These are phyloP conservation scores for Chinchilla lanigera DNA, from an alignment of 2,113 vertebrate genomes.

Conservation along the genomic window DNA sequence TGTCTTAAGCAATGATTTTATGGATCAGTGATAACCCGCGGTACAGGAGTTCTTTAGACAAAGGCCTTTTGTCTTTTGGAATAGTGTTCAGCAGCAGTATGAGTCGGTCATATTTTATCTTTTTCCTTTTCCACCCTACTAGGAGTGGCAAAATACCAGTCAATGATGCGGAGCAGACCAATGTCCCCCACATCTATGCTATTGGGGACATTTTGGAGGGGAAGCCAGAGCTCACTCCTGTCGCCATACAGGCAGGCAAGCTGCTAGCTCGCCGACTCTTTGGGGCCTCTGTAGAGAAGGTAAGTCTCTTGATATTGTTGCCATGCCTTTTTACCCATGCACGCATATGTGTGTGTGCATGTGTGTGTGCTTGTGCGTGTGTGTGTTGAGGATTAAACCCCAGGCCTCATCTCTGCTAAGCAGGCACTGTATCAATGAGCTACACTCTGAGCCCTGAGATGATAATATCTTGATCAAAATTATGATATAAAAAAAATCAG, in stretches of 20 bases:
- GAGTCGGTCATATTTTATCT: not conserved
- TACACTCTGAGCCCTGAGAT: not conserved
- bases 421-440: not conserved
- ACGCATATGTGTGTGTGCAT: not conserved
- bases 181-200: slow-evolving; percentile 93
- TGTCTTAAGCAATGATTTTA: not conserved
- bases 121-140: slow-evolving; percentile 46
- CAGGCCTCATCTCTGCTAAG: not conserved
- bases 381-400: not conserved
- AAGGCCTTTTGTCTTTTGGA: not conserved
- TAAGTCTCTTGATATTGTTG: slow-evolving; percentile 62
- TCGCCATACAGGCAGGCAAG: slow-evolving; percentile 96
- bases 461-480: not conserved
- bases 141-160: slow-evolving; percentile 96
- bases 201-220: slow-evolving; percentile 96
- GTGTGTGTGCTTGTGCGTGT: no score
- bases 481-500: not conserved
- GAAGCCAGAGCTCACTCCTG: slow-evolving; percentile 95
- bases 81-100: not conserved
- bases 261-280: slow-evolving; percentile 94
- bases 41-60: not conserved
- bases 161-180: slow-evolving; percentile 95
- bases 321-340: accelerated
- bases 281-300: slow-evolving; percentile 89
- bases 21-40: no score